Percentiles rank a stretch among this genome's conserved stretches.
These are phyloP conservation scores for Reticulitermes speratus DNA, from an alignment of 1,140 invertebrate species.

Conservation along the genomic window DNA sequence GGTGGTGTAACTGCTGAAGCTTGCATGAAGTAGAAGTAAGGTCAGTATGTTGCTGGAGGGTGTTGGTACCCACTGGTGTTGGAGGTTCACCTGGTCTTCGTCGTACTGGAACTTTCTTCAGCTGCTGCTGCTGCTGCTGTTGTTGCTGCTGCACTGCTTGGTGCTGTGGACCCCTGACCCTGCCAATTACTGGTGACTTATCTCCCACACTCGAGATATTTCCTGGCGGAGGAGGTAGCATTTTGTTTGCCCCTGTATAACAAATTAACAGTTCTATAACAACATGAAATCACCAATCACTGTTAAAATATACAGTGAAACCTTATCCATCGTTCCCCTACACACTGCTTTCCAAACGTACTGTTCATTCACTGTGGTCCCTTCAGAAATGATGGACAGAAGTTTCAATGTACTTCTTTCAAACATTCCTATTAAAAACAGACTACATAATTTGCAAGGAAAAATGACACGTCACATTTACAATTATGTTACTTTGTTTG, in stretches of 20 bases:
- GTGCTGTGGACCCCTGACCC: slow-evolving; percentile 7
- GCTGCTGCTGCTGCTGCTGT: slow-evolving; percentile 47
- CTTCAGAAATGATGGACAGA: no score
- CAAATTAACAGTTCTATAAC: neutral
- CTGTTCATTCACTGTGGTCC: no score
- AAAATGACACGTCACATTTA: no score
- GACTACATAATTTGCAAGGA: no score
- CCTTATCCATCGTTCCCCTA: no score
- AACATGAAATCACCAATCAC: neutral
- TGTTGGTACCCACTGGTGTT: neutral
- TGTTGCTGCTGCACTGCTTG: slow-evolving; percentile 39
- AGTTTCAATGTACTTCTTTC: no score
- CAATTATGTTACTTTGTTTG: no score
- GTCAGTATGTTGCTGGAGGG: neutral
- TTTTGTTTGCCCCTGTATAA: neutral
- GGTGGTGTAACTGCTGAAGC: slow-evolving; percentile 26
- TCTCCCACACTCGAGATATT: neutral
- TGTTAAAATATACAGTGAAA: no score
- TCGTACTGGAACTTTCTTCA: slow-evolving; percentile 27
- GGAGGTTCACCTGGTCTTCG: slow-evolving; percentile 1
- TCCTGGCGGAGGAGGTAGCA: slow-evolving; percentile 21
- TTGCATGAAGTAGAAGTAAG: neutral
- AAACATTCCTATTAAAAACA: no score
- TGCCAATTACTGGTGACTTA: neutral
- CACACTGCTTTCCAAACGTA: no score